Evolutionary conservation across 2,113 vertebrate species (phyloP).

Genomic region (Platichthys stellatus): DNA sequence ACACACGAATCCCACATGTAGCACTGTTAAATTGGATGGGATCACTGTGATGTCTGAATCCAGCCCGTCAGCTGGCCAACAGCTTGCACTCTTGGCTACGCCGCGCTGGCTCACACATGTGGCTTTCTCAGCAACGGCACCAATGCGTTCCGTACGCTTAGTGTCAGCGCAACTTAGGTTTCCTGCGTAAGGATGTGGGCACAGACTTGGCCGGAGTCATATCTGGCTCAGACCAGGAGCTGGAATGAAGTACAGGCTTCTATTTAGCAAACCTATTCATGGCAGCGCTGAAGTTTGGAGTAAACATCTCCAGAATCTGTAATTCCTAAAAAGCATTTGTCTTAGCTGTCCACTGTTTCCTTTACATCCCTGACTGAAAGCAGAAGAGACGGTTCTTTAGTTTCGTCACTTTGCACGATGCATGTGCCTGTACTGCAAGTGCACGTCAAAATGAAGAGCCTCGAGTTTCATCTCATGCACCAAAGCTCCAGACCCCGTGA

Average conservation of each 20-base stretch:
- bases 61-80: slow-evolving; percentile 73
- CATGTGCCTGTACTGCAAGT: not conserved
- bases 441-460: not conserved
- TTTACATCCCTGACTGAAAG: slow-evolving; percentile 10
- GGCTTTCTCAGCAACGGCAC: slow-evolving; percentile 65
- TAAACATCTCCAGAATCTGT: slow-evolving; percentile 69
- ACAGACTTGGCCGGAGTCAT: slow-evolving; percentile 64
- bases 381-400: not conserved
- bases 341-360: slow-evolving; percentile 10
- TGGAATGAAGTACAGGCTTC: slow-evolving; percentile 65
- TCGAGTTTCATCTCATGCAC: not conserved
- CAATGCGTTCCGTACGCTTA: slow-evolving; percentile 63
- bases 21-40: slow-evolving; percentile 67
- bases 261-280: slow-evolving; percentile 72
- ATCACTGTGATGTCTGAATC: slow-evolving; percentile 79
- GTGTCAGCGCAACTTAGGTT: slow-evolving; percentile 72
- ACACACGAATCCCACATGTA: slow-evolving; percentile 77
- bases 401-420: not conserved
- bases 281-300: slow-evolving; percentile 54
- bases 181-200: slow-evolving; percentile 78
- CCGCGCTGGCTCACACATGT: slow-evolving; percentile 71
- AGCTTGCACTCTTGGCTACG: slow-evolving; percentile 75
- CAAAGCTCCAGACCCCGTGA: not conserved
- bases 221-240: slow-evolving; percentile 62
- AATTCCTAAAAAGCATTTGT: slow-evolving; percentile 45